Evolutionary conservation across 2,113 vertebrate genomes (phyloP).

Genomic region (Himantopus leucocephalus): DNA sequence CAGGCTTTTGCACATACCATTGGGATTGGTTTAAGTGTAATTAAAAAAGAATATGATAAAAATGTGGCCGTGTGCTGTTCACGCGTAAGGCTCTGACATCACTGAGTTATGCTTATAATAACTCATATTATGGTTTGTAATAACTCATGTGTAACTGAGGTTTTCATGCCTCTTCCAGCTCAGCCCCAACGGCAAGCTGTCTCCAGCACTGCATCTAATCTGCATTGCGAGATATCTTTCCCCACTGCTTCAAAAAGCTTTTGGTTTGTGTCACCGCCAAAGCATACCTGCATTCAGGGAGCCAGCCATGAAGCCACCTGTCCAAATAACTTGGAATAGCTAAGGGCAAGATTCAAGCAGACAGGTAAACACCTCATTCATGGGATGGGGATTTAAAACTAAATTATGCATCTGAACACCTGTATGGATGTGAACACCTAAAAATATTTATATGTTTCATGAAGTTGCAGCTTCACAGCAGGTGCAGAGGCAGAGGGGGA

Average conservation of each 20-base stretch:
- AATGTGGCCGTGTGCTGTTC: background rate
- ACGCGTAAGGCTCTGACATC: conserved; percentile 30
- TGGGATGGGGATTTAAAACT: background rate
- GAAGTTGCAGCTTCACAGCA: background rate
- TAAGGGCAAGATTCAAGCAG: background rate
- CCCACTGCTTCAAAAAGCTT: background rate
- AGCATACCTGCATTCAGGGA: background rate
- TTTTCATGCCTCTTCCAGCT: background rate
- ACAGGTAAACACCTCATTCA: background rate
- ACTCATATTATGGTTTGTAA: background rate
- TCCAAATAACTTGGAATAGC: background rate
- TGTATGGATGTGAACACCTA: background rate
- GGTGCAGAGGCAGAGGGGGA: background rate
- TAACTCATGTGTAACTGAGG: background rate
- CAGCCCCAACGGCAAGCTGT: background rate
- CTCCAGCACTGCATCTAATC: background rate
- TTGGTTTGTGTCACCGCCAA: background rate
- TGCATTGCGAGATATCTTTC: background rate
- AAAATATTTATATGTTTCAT: background rate
- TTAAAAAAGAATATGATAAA: background rate
- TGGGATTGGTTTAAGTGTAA: background rate
- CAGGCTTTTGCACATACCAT: background rate
- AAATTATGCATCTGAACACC: background rate
- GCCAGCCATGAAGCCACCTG: background rate
- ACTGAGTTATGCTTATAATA: background rate